A percentile compares a stretch with the other conserved stretches of the same genome.
These are phyloP conservation scores for Chaetogeoica ovagalla DNA, from an alignment of 2,888 invertebrate species.

Conservation along the genomic window DNA sequence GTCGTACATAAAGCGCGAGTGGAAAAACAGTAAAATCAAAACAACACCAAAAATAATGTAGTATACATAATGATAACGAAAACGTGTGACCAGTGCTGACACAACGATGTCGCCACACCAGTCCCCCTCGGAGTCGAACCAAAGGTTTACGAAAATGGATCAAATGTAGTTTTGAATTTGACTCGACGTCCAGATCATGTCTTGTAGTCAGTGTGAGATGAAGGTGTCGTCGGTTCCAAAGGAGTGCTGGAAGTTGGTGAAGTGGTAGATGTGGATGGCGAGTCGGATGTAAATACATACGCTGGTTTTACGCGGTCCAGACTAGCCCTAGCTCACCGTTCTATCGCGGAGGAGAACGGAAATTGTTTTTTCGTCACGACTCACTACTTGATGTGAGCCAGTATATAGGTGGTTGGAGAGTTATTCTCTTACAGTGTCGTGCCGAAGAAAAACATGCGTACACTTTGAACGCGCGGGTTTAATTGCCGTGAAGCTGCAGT, in stretches of 20 bases:
- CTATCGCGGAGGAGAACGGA: not conserved
- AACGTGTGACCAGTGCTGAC: too few species aligned
- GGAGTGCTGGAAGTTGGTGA: too few species aligned
- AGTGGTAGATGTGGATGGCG: too few species aligned
- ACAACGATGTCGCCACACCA: not conserved
- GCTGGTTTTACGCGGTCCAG: too few species aligned
- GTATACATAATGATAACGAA: too few species aligned
- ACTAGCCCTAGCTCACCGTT: not conserved
- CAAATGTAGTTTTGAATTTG: not conserved
- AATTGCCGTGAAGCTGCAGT: not conserved
- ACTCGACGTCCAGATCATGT: not conserved
- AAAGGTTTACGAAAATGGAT: not conserved
- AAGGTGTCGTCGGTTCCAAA: too few species aligned
- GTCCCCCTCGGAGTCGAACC: not conserved
- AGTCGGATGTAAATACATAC: too few species aligned
- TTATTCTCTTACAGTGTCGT: not conserved
- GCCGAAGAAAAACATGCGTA: not conserved
- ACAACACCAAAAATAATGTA: too few species aligned
- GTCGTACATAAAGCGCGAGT: too few species aligned
- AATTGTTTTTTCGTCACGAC: not conserved
- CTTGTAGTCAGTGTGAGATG: not conserved
- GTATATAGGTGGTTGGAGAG: not conserved
- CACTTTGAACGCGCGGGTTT: not conserved
- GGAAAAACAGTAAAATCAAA: too few species aligned
- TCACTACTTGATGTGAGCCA: not conserved